A percentile compares a stretch with the other conserved stretches of the same genome.
Conservation (phyloP, 2,113 vertebrate genomes). For the Chaetodon auriga region DNA sequence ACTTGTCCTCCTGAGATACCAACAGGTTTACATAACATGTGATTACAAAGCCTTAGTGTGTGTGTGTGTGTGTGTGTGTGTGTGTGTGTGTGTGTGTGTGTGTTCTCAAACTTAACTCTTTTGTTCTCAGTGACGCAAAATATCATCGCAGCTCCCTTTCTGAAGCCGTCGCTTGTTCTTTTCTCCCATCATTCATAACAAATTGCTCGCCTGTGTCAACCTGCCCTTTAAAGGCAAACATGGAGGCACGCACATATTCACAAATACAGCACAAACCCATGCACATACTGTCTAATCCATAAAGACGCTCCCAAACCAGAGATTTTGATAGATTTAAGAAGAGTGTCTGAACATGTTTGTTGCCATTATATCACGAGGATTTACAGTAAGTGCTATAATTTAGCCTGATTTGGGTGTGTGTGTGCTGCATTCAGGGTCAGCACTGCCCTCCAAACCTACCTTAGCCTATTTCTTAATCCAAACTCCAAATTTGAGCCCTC, state of each 20-base stretch:
- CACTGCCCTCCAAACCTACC: background rate
- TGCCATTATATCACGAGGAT: background rate
- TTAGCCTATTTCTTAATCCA: background rate
- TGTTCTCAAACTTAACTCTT: slow-evolving; percentile 8
- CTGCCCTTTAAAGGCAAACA: slow-evolving; percentile 36
- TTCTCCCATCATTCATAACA: background rate
- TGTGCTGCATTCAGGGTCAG: background rate
- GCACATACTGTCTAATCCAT: background rate
- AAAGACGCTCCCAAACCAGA: background rate
- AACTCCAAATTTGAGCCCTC: background rate
- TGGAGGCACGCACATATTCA: background rate
- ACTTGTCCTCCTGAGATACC: slow-evolving; percentile 9
- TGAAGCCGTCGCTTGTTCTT: slow-evolving; percentile 7
- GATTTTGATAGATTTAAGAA: background rate
- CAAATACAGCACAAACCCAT: background rate
- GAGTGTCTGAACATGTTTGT: background rate
- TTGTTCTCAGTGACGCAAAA: slow-evolving; percentile 3
- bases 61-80: slow-evolving; percentile 9
- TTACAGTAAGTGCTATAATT: background rate
- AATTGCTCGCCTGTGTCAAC: slow-evolving; percentile 59
- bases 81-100: background rate
- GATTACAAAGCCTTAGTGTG: slow-evolving; percentile 21
- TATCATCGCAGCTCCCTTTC: background rate
- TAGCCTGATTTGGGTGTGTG: background rate
- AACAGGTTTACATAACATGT: slow-evolving; percentile 51